Evolutionary conservation across 2,797 vertebrate genomes (phyloP).

Genomic region (Tapirus indicus): DNA sequence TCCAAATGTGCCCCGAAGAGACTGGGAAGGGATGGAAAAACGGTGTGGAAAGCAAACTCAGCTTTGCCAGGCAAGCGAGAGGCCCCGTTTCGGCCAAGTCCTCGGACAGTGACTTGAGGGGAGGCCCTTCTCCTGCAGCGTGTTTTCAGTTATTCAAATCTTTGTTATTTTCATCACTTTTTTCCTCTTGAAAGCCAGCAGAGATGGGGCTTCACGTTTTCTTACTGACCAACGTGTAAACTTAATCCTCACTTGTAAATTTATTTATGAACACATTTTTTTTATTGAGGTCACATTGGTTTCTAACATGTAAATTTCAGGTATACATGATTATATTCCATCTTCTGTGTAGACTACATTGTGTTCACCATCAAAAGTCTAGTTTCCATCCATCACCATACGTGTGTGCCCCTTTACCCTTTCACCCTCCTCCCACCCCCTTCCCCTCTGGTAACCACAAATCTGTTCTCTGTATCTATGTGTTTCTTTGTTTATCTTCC

Average conservation of each 20-base stretch:
- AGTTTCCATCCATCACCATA: no score
- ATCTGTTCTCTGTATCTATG: no score
- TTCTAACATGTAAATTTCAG: no score
- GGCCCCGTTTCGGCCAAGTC: fast-evolving
- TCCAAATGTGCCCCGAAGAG: conserved; percentile 87
- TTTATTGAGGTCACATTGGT: no score
- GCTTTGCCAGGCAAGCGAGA: background rate
- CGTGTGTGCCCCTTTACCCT: no score
- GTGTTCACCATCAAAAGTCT: no score
- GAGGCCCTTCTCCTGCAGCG: background rate
- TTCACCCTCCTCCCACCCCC: no score
- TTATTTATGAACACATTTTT: fast-evolving
- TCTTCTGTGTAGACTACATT: no score
- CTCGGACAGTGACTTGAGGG: fast-evolving
- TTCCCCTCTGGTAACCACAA: no score
- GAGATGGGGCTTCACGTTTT: fast-evolving
- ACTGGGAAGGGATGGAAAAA: background rate
- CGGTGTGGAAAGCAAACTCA: background rate
- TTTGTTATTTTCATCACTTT: background rate
- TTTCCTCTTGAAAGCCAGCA: background rate
- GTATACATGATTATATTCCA: no score
- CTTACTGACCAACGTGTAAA: fast-evolving
- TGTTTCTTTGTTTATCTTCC: no score
- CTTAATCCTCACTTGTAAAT: fast-evolving
- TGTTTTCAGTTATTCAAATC: no score